Percentiles rank a stretch among this genome's conserved stretches.
phyloP scores from a whole-genome alignment of 2,113 vertebrate genomes.

The Zapornia atra region DNA sequence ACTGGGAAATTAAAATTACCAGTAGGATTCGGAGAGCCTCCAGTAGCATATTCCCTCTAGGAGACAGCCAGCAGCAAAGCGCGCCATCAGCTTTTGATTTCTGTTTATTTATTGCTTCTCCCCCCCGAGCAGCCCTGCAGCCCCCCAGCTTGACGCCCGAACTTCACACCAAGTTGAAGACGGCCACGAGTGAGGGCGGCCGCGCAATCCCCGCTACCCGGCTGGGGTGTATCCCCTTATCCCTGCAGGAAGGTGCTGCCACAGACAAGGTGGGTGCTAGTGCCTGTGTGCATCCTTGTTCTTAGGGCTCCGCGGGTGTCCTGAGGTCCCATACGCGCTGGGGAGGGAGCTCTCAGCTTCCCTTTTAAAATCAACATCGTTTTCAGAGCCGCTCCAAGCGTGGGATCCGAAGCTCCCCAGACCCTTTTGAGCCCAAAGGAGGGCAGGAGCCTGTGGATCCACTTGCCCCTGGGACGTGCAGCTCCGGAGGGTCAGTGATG shows the following conservation, averaged over 20 bases:
- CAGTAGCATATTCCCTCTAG: fast-evolving
- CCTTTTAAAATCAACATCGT: no score
- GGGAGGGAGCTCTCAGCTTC: background rate
- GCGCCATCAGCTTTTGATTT: no score
- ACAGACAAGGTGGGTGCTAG: background rate
- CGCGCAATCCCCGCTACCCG: fast-evolving
- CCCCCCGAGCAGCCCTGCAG: background rate
- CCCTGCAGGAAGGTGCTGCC: background rate
- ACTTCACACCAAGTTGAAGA: background rate
- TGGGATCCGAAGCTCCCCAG: fast-evolving
- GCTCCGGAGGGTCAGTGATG: background rate
- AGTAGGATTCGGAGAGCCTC: background rate
- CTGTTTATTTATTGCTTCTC: background rate
- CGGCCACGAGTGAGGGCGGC: background rate
- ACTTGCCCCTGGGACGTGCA: fast-evolving
- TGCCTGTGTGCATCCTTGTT: fast-evolving
- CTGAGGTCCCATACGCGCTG: fast-evolving
- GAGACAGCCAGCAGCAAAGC: background rate
- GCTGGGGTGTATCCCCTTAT: background rate
- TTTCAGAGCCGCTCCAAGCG: background rate
- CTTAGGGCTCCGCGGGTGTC: fast-evolving
- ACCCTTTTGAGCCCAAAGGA: background rate
- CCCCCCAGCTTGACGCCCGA: background rate
- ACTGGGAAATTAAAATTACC: background rate
- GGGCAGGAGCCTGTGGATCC: background rate